These are phyloP conservation scores for Heliconius erato DNA, from an alignment of 2,888 invertebrate species.

Conservation along the genomic window DNA sequence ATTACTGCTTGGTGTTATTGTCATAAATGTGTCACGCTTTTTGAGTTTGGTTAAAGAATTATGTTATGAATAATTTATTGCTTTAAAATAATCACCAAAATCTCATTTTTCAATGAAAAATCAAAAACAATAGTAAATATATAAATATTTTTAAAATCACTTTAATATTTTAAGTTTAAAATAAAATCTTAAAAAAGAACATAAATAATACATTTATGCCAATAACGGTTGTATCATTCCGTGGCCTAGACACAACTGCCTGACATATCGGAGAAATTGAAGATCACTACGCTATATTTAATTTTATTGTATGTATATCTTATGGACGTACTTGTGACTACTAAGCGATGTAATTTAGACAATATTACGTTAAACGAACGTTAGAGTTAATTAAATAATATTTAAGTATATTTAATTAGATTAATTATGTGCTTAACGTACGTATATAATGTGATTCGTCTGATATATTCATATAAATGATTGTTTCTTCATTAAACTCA, in stretches of 20 bases:
- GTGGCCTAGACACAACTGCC: constrained; percentile 79
- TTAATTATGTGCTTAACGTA: constrained; percentile 49
- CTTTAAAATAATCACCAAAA: background rate
- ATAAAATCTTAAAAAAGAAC: background rate
- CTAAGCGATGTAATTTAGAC: constrained; percentile 77
- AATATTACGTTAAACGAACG: constrained; percentile 75
- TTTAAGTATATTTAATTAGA: constrained; percentile 45
- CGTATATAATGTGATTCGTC: constrained; percentile 38
- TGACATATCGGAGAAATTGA: constrained; percentile 78
- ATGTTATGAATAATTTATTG: background rate
- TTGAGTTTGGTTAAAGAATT: background rate
- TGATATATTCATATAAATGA: constrained; percentile 36
- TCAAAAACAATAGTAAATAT: background rate
- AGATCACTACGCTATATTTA: constrained; percentile 74
- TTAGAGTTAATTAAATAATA: constrained; percentile 52
- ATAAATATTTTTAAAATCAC: too few relatives aligned
- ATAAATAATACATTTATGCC: constrained; percentile 31
- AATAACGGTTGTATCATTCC: constrained; percentile 57
- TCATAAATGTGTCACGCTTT: constrained; percentile 54
- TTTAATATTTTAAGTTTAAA: too few relatives aligned
- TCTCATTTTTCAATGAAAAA: background rate
- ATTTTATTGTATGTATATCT: constrained; percentile 69
- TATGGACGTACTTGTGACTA: constrained; percentile 70
- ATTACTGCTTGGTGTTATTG: constrained; percentile 60
- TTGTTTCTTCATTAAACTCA: constrained; percentile 1